A percentile compares a stretch with the other conserved stretches of the same genome.
Evolutionary conservation across 2,113 vertebrate species (phyloP).

Genomic region (Corvus hawaiiensis): DNA sequence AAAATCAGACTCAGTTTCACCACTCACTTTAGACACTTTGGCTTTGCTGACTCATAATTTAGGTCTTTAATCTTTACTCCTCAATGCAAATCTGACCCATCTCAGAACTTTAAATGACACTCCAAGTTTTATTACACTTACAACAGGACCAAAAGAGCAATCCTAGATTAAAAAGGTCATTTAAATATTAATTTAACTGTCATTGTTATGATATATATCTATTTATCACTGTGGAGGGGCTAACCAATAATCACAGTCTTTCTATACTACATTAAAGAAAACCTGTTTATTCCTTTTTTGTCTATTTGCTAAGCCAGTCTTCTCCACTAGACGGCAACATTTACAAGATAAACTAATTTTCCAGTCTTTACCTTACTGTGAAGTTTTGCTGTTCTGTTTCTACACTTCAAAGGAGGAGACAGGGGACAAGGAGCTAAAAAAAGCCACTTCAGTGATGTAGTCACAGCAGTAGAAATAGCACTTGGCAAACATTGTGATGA

Average conservation of each 20-base stretch:
- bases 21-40: not conserved
- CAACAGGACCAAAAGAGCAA: not conserved
- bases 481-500: not conserved
- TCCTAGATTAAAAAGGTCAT: not conserved
- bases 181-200: not conserved
- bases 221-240: not conserved
- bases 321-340: conserved; percentile 51
- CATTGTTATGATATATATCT: not conserved
- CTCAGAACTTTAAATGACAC: not conserved
- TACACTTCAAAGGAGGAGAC: not conserved
- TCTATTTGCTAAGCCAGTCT: not conserved
- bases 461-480: not conserved
- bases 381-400: not conserved
- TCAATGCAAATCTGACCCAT: not conserved
- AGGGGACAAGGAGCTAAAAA: not conserved
- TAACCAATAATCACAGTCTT: not conserved
- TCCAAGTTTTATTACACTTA: not conserved
- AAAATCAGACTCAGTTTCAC: not conserved
- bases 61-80: not conserved
- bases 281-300: not conserved
- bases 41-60: not conserved
- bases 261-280: not conserved
- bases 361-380: not conserved
- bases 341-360: not conserved
- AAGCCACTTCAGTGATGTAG: not conserved